Percentiles rank a stretch among this genome's conserved stretches.
Conservation (phyloP, 2,888 invertebrate species). For the Pegoplata infirma region DNA sequence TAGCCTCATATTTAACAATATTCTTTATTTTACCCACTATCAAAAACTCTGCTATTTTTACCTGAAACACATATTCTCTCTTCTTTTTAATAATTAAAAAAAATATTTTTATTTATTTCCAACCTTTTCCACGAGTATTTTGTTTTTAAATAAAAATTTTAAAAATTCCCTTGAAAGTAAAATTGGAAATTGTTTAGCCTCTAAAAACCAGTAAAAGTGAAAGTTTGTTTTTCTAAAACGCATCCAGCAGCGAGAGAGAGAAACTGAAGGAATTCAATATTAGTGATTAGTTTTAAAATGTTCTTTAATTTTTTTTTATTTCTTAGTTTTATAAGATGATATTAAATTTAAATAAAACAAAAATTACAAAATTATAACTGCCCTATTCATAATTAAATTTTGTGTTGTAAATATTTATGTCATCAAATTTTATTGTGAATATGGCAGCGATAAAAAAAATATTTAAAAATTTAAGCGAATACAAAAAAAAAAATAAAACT, state of each 20-base stretch:
- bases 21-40: background rate
- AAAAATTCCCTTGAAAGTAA: too few relatives aligned
- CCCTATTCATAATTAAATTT: background rate
- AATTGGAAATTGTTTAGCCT: background rate
- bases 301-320: slow-evolving; percentile 49
- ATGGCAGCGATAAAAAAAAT: too few relatives aligned
- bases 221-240: slow-evolving; percentile 10
- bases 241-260: slow-evolving; percentile 53
- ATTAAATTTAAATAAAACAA: slow-evolving; percentile 45
- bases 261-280: slow-evolving; percentile 64
- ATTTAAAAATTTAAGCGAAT: too few relatives aligned
- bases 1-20: too few relatives aligned
- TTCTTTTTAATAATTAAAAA: background rate
- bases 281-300: slow-evolving; percentile 62
- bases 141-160: too few relatives aligned
- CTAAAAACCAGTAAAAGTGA: slow-evolving; percentile 23
- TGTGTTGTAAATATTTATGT: too few relatives aligned
- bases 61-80: slow-evolving; percentile 4
- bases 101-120: slow-evolving; percentile 2
- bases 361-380: background rate
- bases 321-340: slow-evolving; percentile 60
- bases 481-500: too few relatives aligned
- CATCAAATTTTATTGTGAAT: too few relatives aligned
- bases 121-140: background rate
- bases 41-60: slow-evolving; percentile 16